Base-by-base conservation (phyloP, 2,113 vertebrate genomes). In the Phrynocephalus versicolor region DNA sequence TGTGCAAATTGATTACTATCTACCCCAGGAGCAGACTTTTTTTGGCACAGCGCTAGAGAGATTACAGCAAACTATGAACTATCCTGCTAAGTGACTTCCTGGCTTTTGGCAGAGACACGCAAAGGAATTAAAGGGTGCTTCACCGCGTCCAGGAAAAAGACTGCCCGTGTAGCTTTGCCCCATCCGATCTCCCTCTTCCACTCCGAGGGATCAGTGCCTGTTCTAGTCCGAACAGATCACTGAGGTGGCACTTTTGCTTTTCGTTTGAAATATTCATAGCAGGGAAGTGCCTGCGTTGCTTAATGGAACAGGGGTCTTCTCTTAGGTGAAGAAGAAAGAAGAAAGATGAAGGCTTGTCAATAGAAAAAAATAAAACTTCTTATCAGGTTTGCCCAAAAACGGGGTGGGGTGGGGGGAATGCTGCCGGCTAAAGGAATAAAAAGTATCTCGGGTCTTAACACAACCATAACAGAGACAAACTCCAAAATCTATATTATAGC, bases 181-280 rank as follows among this genome's bases (percentile, higher is more conserved):
- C 16, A 3, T 64, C 55, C 55, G 27, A 83, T 21, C 18, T 13
- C 71, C 58, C 62, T 75, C 39, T 83, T 75, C 37, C 67, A 2
- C 71, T 65, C 57, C 3, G 6, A 74, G 37, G 71, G 82, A 74
- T 83, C 82, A 64, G 64, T 64, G 82, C 82, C 71, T 27, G 9
- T 64, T 74, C 57, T 45, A 27, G 39, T 58, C 76, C 60, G 76
- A 71, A 85, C 41, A 35, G 76, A 72, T 79, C 35, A 71, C 62
- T 77, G 76, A 67, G 65, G 73, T 23, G 21, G 83, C 74, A 85
- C 83, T 71, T 79, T 39, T 51, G 45, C 83, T 58, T 85, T 58
- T 82, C 39, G 33, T 16, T 57, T 79, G 65, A 85, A 85, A 85
- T 85, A 85, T 85, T 85, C 83, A 85, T 85, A 78, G 83, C 45